Base-by-base conservation (phyloP, 2,888 invertebrate genomes). In the Harpagoxenus sublaevis region DNA sequence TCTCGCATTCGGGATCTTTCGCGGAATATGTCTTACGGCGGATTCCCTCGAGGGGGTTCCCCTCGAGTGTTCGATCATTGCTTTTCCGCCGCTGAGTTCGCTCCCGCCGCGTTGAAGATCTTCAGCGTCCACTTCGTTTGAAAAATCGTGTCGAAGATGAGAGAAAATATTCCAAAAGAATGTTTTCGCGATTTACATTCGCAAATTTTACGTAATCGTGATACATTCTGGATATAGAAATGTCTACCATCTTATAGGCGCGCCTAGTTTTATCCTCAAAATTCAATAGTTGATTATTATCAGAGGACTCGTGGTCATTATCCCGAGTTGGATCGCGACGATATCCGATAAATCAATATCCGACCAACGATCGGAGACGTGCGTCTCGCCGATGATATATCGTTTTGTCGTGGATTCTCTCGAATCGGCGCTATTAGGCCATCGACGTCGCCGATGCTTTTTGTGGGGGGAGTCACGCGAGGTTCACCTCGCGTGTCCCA, bases 1-100 rank as follows among this genome's bases (percentile, higher is more conserved):
- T 94, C 94, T 94, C 92, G 94, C 92, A 94, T 94, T 94, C 94
- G 93, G 91, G 91, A 92, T 94, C 92, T 92, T 94, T 92, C 92
- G 89, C 87, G 91, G 93, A 94, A 93, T 94, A 93, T 91, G 91
- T 90, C 82, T 71, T 42, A 45, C 45, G 42, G 68, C 79, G 74
- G 73, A 83, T 85, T 66, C 65, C 15, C 65, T 28, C 65, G 15
- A 86, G 83, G 86, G 45, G 63, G 5, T 66, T 39, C 53, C 53
- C 42, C 68, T 18, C 53, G n/a, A 23, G 18, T 15, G 62, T 39
- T 77, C 75, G 77, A 53, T 42, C 42, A n/a, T 53, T 66, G 53
- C 53, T 77, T 53, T 66, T 66, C 53, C 66, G 23, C 23, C 23
- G 23, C 23, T 23, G 65, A 18, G 8, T 23, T 62, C 1, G n/a